Base-by-base conservation (phyloP, 2,888 invertebrate species). In the Agriotes lineatus region DNA sequence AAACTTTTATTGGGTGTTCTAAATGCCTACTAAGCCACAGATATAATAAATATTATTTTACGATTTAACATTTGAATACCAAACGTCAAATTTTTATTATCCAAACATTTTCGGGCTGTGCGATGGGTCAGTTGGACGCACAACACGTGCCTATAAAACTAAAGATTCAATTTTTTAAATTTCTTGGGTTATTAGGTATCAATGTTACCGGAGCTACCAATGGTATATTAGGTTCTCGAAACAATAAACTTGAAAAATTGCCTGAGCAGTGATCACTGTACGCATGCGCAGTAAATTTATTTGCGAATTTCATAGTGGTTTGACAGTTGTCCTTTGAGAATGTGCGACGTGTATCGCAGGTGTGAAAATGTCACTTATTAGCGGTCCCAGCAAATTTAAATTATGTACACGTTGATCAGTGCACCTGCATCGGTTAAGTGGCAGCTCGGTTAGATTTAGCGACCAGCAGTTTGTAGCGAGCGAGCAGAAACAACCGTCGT, bases 281-380 rank as follows among this genome's bases (percentile, higher is more conserved):
- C 45, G 45, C 45, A 45, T 10, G 45, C 45, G 45, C 10, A 45
- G 7, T 19, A 9, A 2, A n/a, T 45, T 45, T 45, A 45, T 19
- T 1, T 19, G 45, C 19, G 16, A 45, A 45, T 45, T 45, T 48
- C 22, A 10, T 6, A 12, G 48, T 66, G 63, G 62, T 69, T 70
- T 74, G 72, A 74, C 74, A 72, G 72, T 67, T 71, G 72, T 68
- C 65, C 67, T 62, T 73, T 63, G 71, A 75, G 77, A 79, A 78
- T 77, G 80, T 80, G 79, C 80, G 79, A 81, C 81, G 81, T 81
- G 81, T 79, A 77, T 76, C 71, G 72, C 75, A 77, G 77, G 77
- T 76, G 76, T 74, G 73, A 79, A 80, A 77, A 79, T 77, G 77
- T 76, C 65, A 66, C 37, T 48, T 42, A 35, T 56, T 58, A 42